Percentiles rank a stretch among this genome's conserved stretches.
Evolutionary conservation across 1,140 invertebrate species (phyloP).

Genomic region (Drosophila nebulosa): DNA sequence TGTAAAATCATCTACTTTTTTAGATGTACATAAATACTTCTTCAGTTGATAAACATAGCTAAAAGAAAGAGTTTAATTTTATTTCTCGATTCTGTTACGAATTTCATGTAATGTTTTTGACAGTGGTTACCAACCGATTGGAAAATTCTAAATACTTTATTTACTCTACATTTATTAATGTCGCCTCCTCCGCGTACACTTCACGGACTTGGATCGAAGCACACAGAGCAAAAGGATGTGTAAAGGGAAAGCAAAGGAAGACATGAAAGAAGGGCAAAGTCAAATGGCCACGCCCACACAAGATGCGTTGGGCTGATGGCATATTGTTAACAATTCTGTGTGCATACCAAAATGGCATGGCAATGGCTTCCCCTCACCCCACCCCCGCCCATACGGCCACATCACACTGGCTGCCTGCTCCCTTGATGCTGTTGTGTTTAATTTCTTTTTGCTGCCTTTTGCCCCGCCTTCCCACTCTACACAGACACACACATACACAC

Average conservation of each 20-base stretch:
- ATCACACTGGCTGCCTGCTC: constrained; percentile 7
- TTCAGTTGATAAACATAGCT: too few species aligned
- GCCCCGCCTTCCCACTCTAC: neutral
- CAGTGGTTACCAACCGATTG: neutral
- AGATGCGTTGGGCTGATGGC: constrained; percentile 32
- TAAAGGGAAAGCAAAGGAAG: neutral
- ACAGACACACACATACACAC: neutral
- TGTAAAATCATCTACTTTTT: too few species aligned
- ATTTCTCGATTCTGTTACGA: neutral
- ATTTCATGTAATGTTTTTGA: neutral
- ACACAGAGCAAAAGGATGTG: neutral
- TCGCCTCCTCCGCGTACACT: neutral
- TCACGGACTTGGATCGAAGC: neutral
- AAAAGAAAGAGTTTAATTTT: too few species aligned
- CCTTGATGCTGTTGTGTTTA: constrained; percentile 51
- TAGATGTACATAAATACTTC: too few species aligned
- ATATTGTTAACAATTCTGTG: constrained; percentile 58
- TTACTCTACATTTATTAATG: neutral
- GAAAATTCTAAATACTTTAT: neutral
- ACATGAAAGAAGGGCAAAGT: constrained; percentile 27
- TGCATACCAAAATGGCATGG: constrained; percentile 47
- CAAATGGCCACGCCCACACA: constrained; percentile 21
- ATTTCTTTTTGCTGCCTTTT: constrained; percentile 46
- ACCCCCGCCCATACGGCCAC: neutral
- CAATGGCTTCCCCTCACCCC: neutral